A percentile compares a stretch with the other conserved stretches of the same genome.
Conservation (phyloP, 2,797 vertebrate species). For the Xerus rutilus region DNA sequence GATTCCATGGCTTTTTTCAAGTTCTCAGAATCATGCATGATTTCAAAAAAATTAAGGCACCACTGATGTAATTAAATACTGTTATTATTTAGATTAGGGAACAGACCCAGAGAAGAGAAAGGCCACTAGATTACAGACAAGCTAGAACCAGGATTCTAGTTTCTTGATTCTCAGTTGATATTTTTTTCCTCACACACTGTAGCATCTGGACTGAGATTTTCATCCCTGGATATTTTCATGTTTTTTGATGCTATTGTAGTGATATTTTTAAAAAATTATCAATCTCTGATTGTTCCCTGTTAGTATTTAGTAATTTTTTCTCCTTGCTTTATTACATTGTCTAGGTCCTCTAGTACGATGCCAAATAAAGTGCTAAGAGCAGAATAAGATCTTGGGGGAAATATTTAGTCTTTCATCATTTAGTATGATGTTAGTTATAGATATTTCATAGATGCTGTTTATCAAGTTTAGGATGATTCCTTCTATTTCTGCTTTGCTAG, state of each 20-base stretch:
- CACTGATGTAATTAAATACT: not conserved
- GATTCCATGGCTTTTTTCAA: not conserved
- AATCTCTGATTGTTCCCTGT: not conserved
- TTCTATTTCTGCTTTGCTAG: not conserved
- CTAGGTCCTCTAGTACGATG: not conserved
- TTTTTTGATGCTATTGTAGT: not conserved
- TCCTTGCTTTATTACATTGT: not conserved
- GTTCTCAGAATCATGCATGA: not conserved
- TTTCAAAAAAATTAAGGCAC: conserved; percentile 26
- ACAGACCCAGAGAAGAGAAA: conserved; percentile 23
- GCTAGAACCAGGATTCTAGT: not conserved
- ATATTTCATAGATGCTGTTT: not conserved
- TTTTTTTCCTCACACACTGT: not conserved
- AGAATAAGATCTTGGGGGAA: not conserved
- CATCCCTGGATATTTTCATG: not conserved
- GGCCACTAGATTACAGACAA: not conserved
- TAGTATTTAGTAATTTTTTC: not conserved
- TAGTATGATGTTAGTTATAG: not conserved
- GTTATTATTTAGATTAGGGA: not conserved
- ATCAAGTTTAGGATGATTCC: conserved; percentile 3
- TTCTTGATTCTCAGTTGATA: not conserved
- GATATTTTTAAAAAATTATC: not conserved
- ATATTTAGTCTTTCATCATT: not conserved
- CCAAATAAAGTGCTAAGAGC: not conserved
- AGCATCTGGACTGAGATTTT: not conserved